Percentiles rank a stretch among this genome's conserved stretches.
These are phyloP conservation scores for Carassius carassius DNA, from an alignment of 2,113 vertebrate species.

Conservation along the genomic window DNA sequence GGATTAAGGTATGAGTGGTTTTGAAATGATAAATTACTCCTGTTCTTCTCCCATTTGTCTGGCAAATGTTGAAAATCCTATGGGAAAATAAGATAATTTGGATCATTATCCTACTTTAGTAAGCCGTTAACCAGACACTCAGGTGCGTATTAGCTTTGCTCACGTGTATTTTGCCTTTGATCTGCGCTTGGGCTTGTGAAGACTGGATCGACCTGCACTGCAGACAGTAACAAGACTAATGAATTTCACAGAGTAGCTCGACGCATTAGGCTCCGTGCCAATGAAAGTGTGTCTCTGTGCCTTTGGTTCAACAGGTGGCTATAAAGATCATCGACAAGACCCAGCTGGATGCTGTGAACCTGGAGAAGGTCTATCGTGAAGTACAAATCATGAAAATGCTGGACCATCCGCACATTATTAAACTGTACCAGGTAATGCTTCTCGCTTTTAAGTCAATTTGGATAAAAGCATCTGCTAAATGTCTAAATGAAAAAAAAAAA, in stretches of 20 bases:
- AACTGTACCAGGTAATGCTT: constrained; percentile 90
- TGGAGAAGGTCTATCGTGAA: constrained; percentile 98
- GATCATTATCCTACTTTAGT: constrained; percentile 7
- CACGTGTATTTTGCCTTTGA: constrained; percentile 28
- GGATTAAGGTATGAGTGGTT: not conserved
- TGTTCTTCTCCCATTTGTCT: not conserved
- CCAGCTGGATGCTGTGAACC: constrained; percentile 93
- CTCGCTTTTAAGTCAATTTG: not conserved
- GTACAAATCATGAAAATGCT: constrained; percentile 99
- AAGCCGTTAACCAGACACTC: not conserved
- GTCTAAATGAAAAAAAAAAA: not conserved
- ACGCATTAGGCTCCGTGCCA: constrained; percentile 13
- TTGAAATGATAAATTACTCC: not conserved
- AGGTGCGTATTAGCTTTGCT: constrained; percentile 16
- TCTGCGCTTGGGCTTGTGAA: not conserved
- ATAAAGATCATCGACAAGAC: constrained; percentile 99
- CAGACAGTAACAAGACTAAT: not conserved
- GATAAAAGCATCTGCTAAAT: constrained; percentile 1
- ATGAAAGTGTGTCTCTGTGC: constrained; percentile 54
- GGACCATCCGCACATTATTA: constrained; percentile 97
- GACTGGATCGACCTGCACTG: constrained; percentile 18
- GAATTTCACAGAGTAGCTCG: not conserved
- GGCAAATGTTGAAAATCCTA: constrained; percentile 15
- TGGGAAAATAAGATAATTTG: constrained; percentile 27
- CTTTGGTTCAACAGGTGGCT: constrained; percentile 82